Conservation (phyloP, 2,888 invertebrate genomes). For the Caenorhabditis doughertyi region DNA sequence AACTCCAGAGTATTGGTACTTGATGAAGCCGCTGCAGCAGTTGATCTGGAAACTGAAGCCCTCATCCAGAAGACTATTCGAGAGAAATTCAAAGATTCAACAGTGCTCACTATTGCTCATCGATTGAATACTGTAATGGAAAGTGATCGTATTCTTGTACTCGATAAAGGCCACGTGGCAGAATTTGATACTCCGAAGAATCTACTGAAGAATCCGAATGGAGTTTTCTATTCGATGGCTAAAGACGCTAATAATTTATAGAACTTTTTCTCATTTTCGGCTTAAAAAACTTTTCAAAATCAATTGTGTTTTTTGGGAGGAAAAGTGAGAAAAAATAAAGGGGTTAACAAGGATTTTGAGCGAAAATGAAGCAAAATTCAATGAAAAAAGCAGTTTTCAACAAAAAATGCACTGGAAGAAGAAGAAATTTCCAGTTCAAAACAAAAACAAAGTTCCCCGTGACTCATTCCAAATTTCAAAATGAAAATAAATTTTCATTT, state of each 20-base stretch:
- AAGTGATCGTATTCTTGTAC: constrained; percentile 72
- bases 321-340: no score
- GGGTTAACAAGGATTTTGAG: no score
- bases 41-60: constrained; percentile 82
- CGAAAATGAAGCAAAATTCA: no score
- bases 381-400: no score
- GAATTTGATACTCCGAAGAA: constrained; percentile 75
- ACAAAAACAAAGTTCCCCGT: no score
- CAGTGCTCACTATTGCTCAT: constrained; percentile 85
- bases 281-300: no score
- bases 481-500: no score
- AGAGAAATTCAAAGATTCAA: constrained; percentile 89
- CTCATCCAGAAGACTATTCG: constrained; percentile 87
- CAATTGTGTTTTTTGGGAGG: no score
- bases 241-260: constrained; percentile 69
- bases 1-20: constrained; percentile 85
- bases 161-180: constrained; percentile 72
- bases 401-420: no score
- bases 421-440: no score
- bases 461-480: no score
- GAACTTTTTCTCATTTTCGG: no score
- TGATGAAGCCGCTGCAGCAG: constrained; percentile 86
- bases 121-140: constrained; percentile 83
- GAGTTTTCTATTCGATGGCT: constrained; percentile 75
- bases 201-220: constrained; percentile 65